These are phyloP conservation scores for Axinella damicornis DNA, from an alignment of 37 sponge, comb jelly and placozoan genomes.

Conservation along the genomic window DNA sequence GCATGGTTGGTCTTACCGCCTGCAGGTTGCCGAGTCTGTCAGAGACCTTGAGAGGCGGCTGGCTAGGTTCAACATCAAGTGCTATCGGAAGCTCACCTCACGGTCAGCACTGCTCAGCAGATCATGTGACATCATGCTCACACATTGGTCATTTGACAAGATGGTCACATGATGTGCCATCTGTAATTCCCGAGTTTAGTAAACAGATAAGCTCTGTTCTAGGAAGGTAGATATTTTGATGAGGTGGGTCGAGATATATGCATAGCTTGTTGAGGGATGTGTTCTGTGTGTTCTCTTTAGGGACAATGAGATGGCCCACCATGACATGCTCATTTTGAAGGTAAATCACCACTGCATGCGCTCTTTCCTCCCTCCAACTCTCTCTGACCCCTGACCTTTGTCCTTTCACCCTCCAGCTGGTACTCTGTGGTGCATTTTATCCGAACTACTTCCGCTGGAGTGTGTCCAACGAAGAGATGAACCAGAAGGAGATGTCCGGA, in stretches of 20 bases:
- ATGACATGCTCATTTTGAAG: constrained; percentile 38
- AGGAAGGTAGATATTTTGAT: neutral
- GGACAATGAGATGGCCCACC: neutral
- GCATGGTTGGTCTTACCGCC: neutral
- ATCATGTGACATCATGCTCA: neutral
- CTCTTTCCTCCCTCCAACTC: no score
- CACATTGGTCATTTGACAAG: no score
- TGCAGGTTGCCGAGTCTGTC: constrained; percentile 63
- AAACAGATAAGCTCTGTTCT: neutral
- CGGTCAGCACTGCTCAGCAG: neutral
- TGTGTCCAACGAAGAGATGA: constrained; percentile 60
- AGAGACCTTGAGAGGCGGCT: constrained; percentile 69
- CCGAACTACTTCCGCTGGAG: constrained; percentile 86
- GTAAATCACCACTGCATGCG: constrained; percentile 7
- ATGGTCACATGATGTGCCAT: no score
- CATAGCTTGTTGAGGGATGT: constrained; percentile 39
- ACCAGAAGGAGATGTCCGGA: constrained; percentile 66
- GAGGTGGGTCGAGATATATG: no score
- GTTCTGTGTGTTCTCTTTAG: constrained; percentile 11
- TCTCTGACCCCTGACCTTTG: neutral
- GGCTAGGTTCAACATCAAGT: constrained; percentile 63
- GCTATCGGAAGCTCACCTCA: neutral
- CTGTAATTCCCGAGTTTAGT: no score
- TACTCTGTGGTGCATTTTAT: constrained; percentile 89
- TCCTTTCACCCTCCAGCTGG: constrained; percentile 46